Evolutionary conservation across 2,797 vertebrate genomes (phyloP), one percentile per base, ranked within the genome.

Genomic region (Cryptoprocta ferox): DNA sequence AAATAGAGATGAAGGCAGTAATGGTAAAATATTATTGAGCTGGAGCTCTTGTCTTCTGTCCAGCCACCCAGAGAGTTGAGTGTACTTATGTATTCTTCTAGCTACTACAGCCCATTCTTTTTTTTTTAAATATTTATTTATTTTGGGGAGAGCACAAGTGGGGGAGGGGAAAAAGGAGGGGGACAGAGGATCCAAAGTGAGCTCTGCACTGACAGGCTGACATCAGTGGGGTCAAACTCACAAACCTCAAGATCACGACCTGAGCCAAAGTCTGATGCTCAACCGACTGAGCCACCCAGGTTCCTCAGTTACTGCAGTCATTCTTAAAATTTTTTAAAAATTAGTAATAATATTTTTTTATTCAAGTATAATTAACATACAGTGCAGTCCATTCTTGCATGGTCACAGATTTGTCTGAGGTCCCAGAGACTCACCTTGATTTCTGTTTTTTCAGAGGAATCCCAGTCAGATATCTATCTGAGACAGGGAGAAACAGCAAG

Each of bases 1-100:
- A 94, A 89, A 66, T 94, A 78, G 70, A 92, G 30, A 30, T 80
- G 42, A 70, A 93, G 45, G 70, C 48, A n/a, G 32, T 86, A 32
- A 68, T 94, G 14, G 16, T 75, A 5, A 70, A 86, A 39, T 88
- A 84, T 87, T 94, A 89, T 65, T 61, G 45, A 78, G 26, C 4
- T 3, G 5, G 89, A 66, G 13, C 30, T 83, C 48, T 89, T 92
- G 32, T n/a, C 30, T 94, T 89, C 68, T 92, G 68, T 87, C 26
- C 10, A 15, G 24, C 37, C n/a, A n/a, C 14, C 32, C 78, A 66
- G 71, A 79, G 26, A 71, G 37, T 26, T 0, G 19, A 78, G n/a
- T 26, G 5, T 68, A 79, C 6, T 2, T 76, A 48, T 32, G 6
- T 50, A 32, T 13, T 87, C 3, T 94, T 92, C 73, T 83, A 66